Percentiles rank a stretch among this genome's conserved stretches.
Conservation (phyloP, 2,113 vertebrate genomes). For the Gallinago undulata region DNA sequence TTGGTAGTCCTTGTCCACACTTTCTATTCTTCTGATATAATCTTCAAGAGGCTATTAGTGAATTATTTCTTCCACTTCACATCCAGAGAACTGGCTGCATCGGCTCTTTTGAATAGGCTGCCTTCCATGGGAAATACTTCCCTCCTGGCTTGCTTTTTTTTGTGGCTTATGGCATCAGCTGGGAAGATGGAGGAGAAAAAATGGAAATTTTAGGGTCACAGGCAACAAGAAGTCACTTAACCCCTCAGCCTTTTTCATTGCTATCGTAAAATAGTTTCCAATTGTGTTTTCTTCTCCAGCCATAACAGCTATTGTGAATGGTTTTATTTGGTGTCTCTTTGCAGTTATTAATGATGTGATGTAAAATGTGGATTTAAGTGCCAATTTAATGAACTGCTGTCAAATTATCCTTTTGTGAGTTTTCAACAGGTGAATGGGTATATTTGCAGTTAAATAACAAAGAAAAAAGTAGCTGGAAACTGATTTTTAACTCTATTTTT, state of each 20-base stretch:
- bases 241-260: not conserved
- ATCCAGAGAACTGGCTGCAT: not conserved
- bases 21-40: not conserved
- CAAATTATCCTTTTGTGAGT: conserved; percentile 2
- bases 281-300: not conserved
- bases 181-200: not conserved
- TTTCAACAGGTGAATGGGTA: not conserved
- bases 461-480: not conserved
- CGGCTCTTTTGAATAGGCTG: not conserved
- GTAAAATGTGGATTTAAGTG: not conserved
- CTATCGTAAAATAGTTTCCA: not conserved
- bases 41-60: not conserved
- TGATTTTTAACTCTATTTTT: not conserved
- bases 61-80: not conserved
- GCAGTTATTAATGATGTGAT: not conserved
- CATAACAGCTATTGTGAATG: not conserved
- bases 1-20: not conserved
- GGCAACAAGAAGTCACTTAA: not conserved
- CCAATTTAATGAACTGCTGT: not conserved
- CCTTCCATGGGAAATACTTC: not conserved
- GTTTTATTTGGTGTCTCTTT: not conserved
- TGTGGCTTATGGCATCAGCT: not conserved
- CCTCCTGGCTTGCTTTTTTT: not conserved
- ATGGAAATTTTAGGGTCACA: not conserved
- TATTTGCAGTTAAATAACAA: not conserved